Evolutionary conservation across 2,797 vertebrate species (phyloP).

Genomic region (Babyrousa celebensis): DNA sequence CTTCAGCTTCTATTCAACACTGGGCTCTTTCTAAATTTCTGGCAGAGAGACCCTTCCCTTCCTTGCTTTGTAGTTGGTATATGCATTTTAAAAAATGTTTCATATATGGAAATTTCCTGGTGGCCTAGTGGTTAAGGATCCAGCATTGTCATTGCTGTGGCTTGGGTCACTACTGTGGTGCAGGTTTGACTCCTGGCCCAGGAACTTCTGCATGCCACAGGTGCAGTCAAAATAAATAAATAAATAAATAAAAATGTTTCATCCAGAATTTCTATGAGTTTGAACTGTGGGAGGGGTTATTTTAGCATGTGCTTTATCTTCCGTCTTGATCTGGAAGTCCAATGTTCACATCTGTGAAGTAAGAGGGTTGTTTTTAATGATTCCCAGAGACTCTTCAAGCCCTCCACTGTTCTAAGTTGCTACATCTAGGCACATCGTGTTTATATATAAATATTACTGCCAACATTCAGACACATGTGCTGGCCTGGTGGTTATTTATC

Average conservation of each 20-base stretch:
- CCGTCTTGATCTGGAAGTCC: conserved; percentile 68
- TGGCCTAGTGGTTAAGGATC: too few species aligned
- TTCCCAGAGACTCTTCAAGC: conserved; percentile 72
- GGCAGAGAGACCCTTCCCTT: neutral
- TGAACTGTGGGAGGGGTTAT: conserved; percentile 58
- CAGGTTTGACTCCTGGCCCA: too few species aligned
- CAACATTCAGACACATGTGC: conserved; percentile 80
- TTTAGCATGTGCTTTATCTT: conserved; percentile 66
- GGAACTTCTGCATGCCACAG: too few species aligned
- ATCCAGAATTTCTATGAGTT: conserved; percentile 55
- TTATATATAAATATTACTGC: conserved; percentile 83
- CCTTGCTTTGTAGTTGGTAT: conserved; percentile 57
- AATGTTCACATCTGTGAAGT: conserved; percentile 56
- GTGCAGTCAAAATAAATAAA: too few species aligned
- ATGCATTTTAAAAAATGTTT: conserved; percentile 28
- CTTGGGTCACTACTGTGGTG: too few species aligned
- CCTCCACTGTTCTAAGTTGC: conserved; percentile 50
- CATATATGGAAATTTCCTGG: neutral
- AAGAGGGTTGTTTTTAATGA: conserved; percentile 75
- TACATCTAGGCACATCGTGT: conserved; percentile 81
- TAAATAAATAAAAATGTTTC: neutral
- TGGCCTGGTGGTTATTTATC: conserved; percentile 79
- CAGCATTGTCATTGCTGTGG: too few species aligned
- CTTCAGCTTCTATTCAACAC: neutral
- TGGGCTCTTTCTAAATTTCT: conserved; percentile 52